Conservation (phyloP, 2,113 vertebrate genomes). For the Rhinopomastus cyanomelas region DNA sequence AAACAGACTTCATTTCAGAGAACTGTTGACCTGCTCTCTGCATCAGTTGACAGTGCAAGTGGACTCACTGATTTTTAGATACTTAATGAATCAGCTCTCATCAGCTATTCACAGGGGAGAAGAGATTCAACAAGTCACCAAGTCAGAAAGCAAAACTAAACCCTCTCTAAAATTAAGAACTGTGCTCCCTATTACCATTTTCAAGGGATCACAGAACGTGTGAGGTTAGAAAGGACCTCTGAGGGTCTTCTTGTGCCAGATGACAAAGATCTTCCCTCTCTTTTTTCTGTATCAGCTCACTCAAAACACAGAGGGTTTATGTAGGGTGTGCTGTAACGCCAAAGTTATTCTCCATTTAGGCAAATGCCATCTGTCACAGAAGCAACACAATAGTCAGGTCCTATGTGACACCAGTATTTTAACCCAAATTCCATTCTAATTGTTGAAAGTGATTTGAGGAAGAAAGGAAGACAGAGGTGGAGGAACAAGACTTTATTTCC, state of each 20-base stretch:
- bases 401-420: background rate
- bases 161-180: background rate
- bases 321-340: background rate
- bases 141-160: background rate
- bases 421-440: background rate
- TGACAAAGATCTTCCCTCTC: background rate
- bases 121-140: background rate
- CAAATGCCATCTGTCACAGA: background rate
- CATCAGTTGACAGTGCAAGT: background rate
- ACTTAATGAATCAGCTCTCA: background rate
- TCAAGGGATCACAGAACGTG: background rate
- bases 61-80: background rate
- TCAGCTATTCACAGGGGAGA: background rate
- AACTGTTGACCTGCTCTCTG: background rate
- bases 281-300: background rate
- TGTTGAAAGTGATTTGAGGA: background rate
- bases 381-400: background rate
- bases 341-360: background rate
- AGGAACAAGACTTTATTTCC: background rate
- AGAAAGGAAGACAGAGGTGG: background rate
- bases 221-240: background rate
- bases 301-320: background rate
- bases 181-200: fast-evolving
- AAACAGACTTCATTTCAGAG: background rate
- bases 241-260: background rate